phyloP scores from a whole-genome alignment of 2,797 vertebrate genomes.

The Melanotaenia maccullochi region DNA sequence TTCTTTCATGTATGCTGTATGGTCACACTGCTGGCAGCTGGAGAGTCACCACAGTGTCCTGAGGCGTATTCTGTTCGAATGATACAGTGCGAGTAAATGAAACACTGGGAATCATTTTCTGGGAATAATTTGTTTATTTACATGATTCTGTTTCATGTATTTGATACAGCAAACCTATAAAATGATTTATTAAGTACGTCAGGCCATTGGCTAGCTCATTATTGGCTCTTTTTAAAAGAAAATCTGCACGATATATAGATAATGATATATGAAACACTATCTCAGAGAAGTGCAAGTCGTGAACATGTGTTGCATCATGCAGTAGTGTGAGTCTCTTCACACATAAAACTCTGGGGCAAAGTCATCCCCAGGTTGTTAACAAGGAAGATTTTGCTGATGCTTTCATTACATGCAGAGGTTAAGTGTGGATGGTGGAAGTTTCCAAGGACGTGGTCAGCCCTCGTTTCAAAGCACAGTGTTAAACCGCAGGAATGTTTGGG shows the following conservation, averaged over 20 bases:
- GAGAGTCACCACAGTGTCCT: slow-evolving; percentile 38
- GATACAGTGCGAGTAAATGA: neutral
- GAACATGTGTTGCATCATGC: slow-evolving; percentile 19
- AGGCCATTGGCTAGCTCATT: neutral
- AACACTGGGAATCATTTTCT: neutral
- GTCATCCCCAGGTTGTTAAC: slow-evolving; percentile 9
- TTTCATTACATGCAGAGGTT: slow-evolving; percentile 55
- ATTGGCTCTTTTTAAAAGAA: neutral
- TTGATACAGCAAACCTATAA: neutral
- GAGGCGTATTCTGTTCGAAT: slow-evolving; percentile 14
- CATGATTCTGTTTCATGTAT: neutral
- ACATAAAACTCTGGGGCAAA: slow-evolving; percentile 2
- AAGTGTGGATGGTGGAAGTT: slow-evolving; percentile 19
- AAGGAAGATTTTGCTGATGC: slow-evolving; percentile 41
- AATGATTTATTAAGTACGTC: neutral
- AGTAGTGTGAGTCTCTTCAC: slow-evolving; percentile 1
- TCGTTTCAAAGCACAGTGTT: slow-evolving; percentile 63
- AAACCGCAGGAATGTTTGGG: slow-evolving; percentile 79
- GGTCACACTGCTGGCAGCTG: slow-evolving; percentile 47
- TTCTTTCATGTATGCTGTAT: slow-evolving; percentile 31
- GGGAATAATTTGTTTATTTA: neutral
- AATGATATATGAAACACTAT: neutral
- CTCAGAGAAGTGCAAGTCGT: neutral
- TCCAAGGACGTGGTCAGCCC: slow-evolving; percentile 26
- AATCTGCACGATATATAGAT: neutral